Base-by-base conservation (phyloP, 2,113 vertebrate genomes). In the Macquaria australasica region DNA sequence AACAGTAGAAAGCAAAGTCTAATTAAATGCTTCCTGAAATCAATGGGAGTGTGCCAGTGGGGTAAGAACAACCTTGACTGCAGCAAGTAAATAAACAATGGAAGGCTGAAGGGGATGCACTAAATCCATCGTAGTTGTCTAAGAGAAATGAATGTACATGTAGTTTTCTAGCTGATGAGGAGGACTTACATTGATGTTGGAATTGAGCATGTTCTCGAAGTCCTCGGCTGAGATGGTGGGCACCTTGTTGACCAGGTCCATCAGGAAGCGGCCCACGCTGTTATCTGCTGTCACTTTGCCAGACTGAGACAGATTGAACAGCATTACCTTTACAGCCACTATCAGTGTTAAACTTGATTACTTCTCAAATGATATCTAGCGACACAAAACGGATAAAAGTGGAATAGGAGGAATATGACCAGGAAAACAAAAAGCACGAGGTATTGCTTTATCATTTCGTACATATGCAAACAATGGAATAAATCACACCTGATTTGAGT, bases 201-300 rank as follows among this genome's bases (percentile, higher is more conserved):
- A 99, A 92, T 99, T 99, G 89, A 99, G 95, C 98, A 99, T 99
- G 89, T 97, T 97, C 93, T 99, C 98, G 63, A 99, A 99, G 95
- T 99, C 98, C 88, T 99, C 97, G 0, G 98, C 95, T 28, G 97
- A 84, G 89, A 99, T 99, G 93, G 97, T 99, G 81, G 98, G 98
- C 62, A 99, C 98, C 81, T 99, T 97, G 93, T 98, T 99, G 78
- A 99, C 97, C 92, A 99, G 95, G 91, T 99, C 98, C 97, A 97
- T 99, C 82, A 99, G 95, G 92, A 97, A 99, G 28, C 98, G 97
- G 1, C 98, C 98, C 0, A 99, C 98, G 0, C 97, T 98, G 94
- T 99, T 99, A 88, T 99, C 98, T 56, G 98, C 97, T 2, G 96
- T 91, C 91, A 97, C 97, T 88, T 99, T 99, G 48, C 98, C 98